These are phyloP conservation scores for Halcyon leucocephala DNA, from an alignment of 2,797 vertebrate species.

Conservation along the genomic window DNA sequence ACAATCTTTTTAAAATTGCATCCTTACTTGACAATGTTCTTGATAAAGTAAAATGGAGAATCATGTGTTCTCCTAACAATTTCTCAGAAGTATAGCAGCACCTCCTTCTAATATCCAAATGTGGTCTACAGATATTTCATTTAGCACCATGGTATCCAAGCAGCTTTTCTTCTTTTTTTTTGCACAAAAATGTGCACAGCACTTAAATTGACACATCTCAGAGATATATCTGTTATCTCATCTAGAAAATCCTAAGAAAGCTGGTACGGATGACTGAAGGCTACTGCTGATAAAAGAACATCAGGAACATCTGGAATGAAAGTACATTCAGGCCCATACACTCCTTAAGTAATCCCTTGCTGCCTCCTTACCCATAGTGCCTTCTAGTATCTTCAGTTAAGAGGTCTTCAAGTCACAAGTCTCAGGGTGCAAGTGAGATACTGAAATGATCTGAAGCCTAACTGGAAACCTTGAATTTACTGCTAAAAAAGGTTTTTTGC, in stretches of 20 bases:
- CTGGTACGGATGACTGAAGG: neutral
- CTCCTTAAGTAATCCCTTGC: neutral
- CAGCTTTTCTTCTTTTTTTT: neutral
- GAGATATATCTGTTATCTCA: neutral
- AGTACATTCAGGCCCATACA: neutral
- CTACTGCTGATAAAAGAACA: neutral
- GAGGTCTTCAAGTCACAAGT: neutral
- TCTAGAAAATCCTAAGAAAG: neutral
- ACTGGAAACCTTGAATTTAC: neutral
- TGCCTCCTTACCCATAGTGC: neutral
- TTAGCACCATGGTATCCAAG: neutral
- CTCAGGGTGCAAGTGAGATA: neutral
- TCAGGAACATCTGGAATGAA: neutral
- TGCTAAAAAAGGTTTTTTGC: neutral
- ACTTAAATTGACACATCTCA: neutral
- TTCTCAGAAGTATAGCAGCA: neutral
- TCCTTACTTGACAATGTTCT: neutral
- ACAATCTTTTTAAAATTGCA: neutral
- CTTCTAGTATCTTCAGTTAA: neutral
- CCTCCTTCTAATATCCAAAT: neutral
- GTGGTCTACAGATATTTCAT: neutral
- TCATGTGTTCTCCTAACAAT: neutral
- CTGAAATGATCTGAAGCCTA: neutral
- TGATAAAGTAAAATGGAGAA: neutral
- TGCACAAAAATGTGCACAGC: neutral